Evolutionary conservation across 2,888 invertebrate genomes (phyloP), one percentile per base, ranked within the genome.

Genomic region (Drosophila differens): DNA sequence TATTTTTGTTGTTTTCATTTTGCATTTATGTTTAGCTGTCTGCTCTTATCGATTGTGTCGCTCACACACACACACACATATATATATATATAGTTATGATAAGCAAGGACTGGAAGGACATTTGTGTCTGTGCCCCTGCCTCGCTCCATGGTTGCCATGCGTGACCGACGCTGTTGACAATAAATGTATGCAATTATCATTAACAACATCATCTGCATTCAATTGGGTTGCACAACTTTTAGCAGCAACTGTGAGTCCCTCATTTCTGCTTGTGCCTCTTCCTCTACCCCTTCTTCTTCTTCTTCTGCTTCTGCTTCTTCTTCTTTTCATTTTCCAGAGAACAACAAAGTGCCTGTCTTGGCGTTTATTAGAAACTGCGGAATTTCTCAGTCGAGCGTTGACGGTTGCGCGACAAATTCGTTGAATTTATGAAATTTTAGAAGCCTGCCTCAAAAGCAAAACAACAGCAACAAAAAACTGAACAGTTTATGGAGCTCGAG

Each of bases 361-460:
- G 54, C 80, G 64, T 81, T 81, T 82, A 81, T 81, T 81, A 81
- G 83, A 82, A 81, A 80, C 80, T 79, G 73, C 61, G 83, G 80
- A 82, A 80, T 81, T 83, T 81, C 69, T 67, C 75, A 81, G 82
- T 72, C 63, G 59, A 70, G 51, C 79, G 78, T 78, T 55, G 69
- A 67, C 67, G 78, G 63, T 62, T 57, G 75, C 65, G 74, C 90
- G 76, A 85, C 86, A 75, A 86, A 86, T 90, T 86, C 90, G 83
- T 81, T 85, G 90, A 86, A 90, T 90, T 90, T 90, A 86, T 87
- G 87, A 90, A 90, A 87, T 84, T 83, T 89, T 89, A 84, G 90
- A 89, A 78, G 62, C 64, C 72, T 70, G 74, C 68, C 66, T 63
- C 39, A 54, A 68, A 52, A 25, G 54, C 66, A 60, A 53, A 28